Percentiles rank a stretch among this genome's conserved stretches.
phyloP scores from a whole-genome alignment of 2,888 invertebrate genomes.

The Coleophora flavipennella region DNA sequence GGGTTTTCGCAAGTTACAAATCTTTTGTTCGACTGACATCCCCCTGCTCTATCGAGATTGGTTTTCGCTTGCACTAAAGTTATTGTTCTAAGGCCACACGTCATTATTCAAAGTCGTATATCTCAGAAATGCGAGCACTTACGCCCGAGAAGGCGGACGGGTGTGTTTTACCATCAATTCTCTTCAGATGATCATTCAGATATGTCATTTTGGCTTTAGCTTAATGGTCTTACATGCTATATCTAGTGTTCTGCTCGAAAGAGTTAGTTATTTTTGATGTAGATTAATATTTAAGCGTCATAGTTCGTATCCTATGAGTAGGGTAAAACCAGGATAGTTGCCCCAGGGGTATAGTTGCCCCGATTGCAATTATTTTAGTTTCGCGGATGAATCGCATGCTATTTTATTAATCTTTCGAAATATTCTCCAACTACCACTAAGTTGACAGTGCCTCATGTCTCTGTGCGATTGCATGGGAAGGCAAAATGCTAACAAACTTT shows the following conservation, averaged over 20 bases:
- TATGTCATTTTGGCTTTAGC: constrained; percentile 18
- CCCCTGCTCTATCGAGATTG: constrained; percentile 37
- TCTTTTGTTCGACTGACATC: constrained; percentile 41
- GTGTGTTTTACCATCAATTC: constrained; percentile 47
- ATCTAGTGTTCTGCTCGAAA: background rate
- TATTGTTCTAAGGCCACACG: constrained; percentile 60
- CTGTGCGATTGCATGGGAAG: too few relatives aligned
- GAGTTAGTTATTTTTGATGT: background rate
- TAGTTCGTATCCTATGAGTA: too few relatives aligned
- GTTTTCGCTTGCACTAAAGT: constrained; percentile 57
- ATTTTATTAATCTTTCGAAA: too few relatives aligned
- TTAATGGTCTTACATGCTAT: constrained; percentile 6
- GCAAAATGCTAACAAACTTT: too few relatives aligned
- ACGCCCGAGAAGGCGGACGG: constrained; percentile 36
- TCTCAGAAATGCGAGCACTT: constrained; percentile 48
- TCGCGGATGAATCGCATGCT: too few relatives aligned
- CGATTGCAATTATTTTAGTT: too few relatives aligned
- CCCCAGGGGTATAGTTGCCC: too few relatives aligned
- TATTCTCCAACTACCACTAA: too few relatives aligned
- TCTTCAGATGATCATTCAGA: constrained; percentile 22
- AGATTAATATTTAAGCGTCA: background rate
- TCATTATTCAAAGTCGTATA: constrained; percentile 63
- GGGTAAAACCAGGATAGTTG: too few relatives aligned
- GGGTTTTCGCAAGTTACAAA: constrained; percentile 6
- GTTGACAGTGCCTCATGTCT: too few relatives aligned